These are phyloP conservation scores for Anhinga anhinga DNA, from an alignment of 2,113 vertebrate species.

Conservation along the genomic window DNA sequence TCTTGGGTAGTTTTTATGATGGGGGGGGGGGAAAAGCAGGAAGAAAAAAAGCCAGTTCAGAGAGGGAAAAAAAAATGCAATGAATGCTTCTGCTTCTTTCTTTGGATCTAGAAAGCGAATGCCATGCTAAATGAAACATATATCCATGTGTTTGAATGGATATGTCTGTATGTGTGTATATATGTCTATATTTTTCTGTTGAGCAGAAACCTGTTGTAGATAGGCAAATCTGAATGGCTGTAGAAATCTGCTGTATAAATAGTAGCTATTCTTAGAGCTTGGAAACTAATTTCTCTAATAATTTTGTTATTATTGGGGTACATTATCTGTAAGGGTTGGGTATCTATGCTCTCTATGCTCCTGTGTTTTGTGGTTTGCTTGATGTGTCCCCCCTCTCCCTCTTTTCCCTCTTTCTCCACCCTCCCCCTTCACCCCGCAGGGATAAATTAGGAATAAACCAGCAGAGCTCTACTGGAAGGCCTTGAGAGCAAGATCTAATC, in stretches of 20 bases:
- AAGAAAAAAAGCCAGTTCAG: neutral
- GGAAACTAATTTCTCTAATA: neutral
- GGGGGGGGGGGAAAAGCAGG: neutral
- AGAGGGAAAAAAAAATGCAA: neutral
- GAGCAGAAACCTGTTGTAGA: neutral
- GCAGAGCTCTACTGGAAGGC: neutral
- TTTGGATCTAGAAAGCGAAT: neutral
- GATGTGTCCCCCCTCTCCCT: too few species aligned
- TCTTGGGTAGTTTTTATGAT: neutral
- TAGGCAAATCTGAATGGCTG: neutral
- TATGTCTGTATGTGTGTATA: neutral
- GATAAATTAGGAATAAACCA: neutral
- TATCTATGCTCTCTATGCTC: neutral
- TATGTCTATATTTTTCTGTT: neutral
- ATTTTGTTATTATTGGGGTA: neutral
- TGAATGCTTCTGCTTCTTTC: neutral
- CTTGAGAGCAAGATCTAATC: neutral
- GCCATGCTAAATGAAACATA: neutral
- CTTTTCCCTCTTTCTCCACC: too few species aligned
- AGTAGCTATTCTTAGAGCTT: neutral
- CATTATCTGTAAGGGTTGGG: neutral
- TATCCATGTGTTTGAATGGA: neutral
- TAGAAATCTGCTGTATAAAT: neutral
- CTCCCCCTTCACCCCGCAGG: too few species aligned
- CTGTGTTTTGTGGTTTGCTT: neutral